Evolutionary conservation across 37 sponge, comb jelly and placozoan species (phyloP).

Genomic region (Crambe crambe): DNA sequence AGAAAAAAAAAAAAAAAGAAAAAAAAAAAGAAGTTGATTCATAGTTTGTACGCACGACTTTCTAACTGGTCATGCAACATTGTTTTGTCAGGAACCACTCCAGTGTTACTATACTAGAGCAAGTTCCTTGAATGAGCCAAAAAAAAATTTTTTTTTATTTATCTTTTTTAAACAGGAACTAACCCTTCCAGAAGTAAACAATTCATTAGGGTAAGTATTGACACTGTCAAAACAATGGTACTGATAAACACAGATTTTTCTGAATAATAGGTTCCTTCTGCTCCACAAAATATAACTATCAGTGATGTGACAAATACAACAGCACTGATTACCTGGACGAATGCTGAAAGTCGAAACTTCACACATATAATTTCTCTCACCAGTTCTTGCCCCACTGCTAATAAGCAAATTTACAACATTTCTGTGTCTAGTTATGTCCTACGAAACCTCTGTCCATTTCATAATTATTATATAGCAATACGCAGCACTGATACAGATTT

Average conservation of each 20-base stretch:
- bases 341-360: neutral
- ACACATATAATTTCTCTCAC: neutral
- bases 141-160: neutral
- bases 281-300: neutral
- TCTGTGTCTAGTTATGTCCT: neutral
- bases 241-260: neutral
- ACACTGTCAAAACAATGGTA: neutral
- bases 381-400: neutral
- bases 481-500: neutral
- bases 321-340: neutral
- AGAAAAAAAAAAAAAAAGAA: too few species aligned
- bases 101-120: too few species aligned
- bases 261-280: neutral
- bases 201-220: neutral
- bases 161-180: neutral
- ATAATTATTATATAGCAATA: neutral
- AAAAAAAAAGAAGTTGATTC: too few species aligned
- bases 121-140: too few species aligned
- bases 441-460: conserved; percentile 2
- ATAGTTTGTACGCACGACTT: too few species aligned
- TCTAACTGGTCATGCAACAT: too few species aligned
- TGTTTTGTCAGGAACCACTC: too few species aligned
- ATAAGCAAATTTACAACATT: neutral
- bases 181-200: neutral
- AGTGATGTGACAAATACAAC: neutral